These are phyloP conservation scores for Babyrousa celebensis DNA, from an alignment of 2,797 vertebrate species.

Conservation along the genomic window DNA sequence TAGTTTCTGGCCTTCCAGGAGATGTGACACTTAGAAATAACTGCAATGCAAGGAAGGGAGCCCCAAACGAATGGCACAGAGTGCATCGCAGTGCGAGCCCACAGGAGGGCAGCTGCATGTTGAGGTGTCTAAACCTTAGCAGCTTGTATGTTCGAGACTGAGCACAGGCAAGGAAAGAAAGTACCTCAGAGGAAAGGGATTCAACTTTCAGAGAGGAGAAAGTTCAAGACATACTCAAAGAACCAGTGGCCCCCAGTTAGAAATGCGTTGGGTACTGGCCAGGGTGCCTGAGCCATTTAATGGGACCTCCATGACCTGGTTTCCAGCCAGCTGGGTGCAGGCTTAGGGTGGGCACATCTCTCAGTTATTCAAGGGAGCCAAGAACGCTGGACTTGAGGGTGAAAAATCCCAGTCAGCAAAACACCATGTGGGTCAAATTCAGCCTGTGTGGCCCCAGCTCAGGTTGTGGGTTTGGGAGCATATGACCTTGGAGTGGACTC, in stretches of 20 bases:
- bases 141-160: background rate
- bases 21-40: background rate
- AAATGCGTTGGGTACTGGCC: background rate
- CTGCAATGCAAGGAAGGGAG: background rate
- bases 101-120: too few species aligned
- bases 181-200: background rate
- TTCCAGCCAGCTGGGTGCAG: too few species aligned
- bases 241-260: background rate
- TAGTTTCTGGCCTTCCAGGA: background rate
- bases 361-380: background rate
- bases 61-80: background rate
- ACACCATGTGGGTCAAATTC: background rate
- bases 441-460: too few species aligned
- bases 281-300: too few species aligned
- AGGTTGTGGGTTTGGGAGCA: background rate
- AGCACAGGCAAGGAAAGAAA: background rate
- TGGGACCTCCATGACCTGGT: too few species aligned
- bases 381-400: background rate
- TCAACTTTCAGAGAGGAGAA: background rate
- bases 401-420: background rate
- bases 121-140: background rate
- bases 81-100: background rate
- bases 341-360: background rate
- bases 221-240: background rate
- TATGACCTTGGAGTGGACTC: background rate